These are phyloP conservation scores for Capromys pilorides DNA, from an alignment of 2,797 vertebrate genomes.

Conservation along the genomic window DNA sequence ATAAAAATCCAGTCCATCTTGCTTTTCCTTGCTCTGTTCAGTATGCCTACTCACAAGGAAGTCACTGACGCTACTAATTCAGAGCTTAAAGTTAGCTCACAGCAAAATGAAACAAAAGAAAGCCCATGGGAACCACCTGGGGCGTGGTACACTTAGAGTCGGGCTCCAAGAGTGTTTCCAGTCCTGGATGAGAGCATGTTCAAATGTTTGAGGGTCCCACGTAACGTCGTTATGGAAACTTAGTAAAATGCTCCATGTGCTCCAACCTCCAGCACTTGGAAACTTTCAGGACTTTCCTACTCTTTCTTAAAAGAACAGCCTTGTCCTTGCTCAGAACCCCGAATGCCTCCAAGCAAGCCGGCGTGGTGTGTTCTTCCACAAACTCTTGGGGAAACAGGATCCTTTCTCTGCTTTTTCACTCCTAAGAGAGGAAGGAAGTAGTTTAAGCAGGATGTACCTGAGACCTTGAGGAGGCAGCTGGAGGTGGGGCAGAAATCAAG, in stretches of 20 bases:
- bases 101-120: background rate
- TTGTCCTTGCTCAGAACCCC: background rate
- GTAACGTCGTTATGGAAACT: background rate
- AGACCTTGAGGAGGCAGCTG: background rate
- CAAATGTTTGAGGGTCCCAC: background rate
- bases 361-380: background rate
- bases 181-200: background rate
- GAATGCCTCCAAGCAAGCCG: background rate
- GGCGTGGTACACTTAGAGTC: background rate
- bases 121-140: background rate
- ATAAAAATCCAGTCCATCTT: background rate
- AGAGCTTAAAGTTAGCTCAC: background rate
- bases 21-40: background rate
- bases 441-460: background rate
- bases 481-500: background rate
- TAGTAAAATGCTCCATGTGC: background rate
- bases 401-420: background rate
- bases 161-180: constrained; percentile 1
- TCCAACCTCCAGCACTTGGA: background rate
- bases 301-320: background rate
- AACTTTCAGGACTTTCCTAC: background rate
- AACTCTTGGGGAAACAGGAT: background rate
- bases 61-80: background rate
- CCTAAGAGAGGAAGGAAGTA: background rate
- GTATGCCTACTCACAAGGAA: background rate